Evolutionary conservation across 2,113 vertebrate genomes (phyloP), one percentile per base, ranked within the genome.

Genomic region (Tupaia tana): DNA sequence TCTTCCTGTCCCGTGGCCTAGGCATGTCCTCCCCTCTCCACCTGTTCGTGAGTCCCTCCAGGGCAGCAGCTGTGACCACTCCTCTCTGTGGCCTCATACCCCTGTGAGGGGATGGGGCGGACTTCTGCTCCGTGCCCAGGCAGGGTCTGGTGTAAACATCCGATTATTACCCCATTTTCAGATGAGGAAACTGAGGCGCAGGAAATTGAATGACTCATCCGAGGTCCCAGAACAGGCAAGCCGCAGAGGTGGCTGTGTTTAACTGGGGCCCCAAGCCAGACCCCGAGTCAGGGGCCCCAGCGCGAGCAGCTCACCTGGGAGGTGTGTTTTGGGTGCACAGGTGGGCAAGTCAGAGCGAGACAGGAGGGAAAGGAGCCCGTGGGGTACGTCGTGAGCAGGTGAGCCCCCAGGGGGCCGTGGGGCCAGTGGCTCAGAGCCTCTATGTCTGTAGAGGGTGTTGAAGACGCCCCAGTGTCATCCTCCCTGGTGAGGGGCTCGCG

Each of bases 1-100:
- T 73, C 43, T 89, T 69, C 58, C n/a, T 7, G 1, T 6, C 18
- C 61, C 6, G 1, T 11, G 29, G 73, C 74, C 80, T 64, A 73
- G 56, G 64, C 56, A 19, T 0, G 0, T 3, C 16, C 74, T 24
- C 9, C 1, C 10, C 0, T 25, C 52, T 56, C 25, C 20, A 4
- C 27, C 0, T 43, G 64, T 15, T 0, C 34, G 59, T 54, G 31
- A 29, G 8, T 31, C 14, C 69, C 64, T 69, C 31, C 19, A 5
- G 54, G 67, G 56, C 25, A 11, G 9, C 52, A 7, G 6, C 14
- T 0, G 8, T 20, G 52, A 13, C 58, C 54, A 3, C 13, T 20
- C 16, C 9, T 64, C 9, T 25, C 56, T 25, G 54, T 54, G 88
- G 20, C 63, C 20, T 29, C 16, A n/a, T 14, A 0, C 58, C 58